Evolutionary conservation across 2,113 vertebrate species (phyloP), one percentile per base, ranked within the genome.

Genomic region (Eptatretus burgeri): DNA sequence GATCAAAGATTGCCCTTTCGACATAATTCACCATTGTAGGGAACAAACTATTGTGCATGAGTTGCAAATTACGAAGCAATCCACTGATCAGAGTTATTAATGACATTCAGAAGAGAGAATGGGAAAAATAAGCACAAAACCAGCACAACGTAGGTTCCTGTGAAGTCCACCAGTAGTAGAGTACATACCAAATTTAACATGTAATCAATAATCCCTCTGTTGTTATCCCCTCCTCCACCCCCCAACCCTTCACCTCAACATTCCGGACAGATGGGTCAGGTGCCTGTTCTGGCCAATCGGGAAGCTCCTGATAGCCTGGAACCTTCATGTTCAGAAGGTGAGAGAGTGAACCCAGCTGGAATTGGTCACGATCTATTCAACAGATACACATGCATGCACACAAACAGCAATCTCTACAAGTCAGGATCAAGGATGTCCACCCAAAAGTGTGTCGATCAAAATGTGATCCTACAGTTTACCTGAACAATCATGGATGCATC

Each of bases 261-360:
- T 95, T 98, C 77, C 91, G 86, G 78, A 98, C 91, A 0, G 89
- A 93, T 50, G 91, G 86, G 67, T 98, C 91, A 0, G 91, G 91
- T 63, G 86, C 91, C 18, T 82, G 79, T 0, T 84, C 83, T 0
- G 91, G 91, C 91, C 91, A 98, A 69, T 93, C 82, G 0, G 91
- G 89, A 69, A 98, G 74, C 72, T 95, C 91, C 75, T 98, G 91
- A 76, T 98, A 98, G 66, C 89, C 91, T 5, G 82, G 81, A 17
- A 89, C 81, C 73, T 98, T 98, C 69, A 86, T 76, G 0, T 98
- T 98, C 67, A 98, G 80, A 68, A 95, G 75, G 67, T 98, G 91
- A 65, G 91, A 98, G 66, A 98, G 70, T 1, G 91, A 98, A 17
- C 91, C 91, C 72, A 98, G 73, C 68, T 95, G 91, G 79, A 86